phyloP scores from a whole-genome alignment of 2,888 invertebrate genomes.

The Limnephilus auricula region DNA sequence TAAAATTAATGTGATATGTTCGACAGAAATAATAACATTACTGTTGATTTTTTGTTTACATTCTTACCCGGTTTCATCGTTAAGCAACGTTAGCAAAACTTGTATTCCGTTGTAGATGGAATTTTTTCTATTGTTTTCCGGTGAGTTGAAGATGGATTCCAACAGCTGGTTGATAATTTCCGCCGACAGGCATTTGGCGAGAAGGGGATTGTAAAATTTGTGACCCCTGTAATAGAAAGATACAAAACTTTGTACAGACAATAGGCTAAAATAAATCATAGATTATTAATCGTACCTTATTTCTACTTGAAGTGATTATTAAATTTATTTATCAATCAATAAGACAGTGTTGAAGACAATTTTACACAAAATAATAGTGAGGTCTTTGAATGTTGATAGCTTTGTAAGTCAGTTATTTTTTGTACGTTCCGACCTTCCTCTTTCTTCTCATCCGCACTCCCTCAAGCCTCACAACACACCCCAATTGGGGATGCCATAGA shows the following conservation, averaged over 20 bases:
- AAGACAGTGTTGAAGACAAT: not conserved
- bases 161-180: constrained; percentile 84
- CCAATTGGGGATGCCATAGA: no score
- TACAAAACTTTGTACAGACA: constrained; percentile 11
- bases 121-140: constrained; percentile 81
- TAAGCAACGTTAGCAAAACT: constrained; percentile 85
- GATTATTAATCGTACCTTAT: not conserved
- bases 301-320: not conserved
- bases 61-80: constrained; percentile 65
- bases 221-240: constrained; percentile 45
- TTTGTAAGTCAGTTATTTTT: no score
- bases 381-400: no score
- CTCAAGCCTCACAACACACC: no score
- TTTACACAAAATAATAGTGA: not conserved
- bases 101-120: constrained; percentile 88
- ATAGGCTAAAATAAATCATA: constrained; percentile 11
- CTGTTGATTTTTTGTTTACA: constrained; percentile 25
- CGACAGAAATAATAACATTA: not conserved
- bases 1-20: no score
- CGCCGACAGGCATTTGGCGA: constrained; percentile 53
- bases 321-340: not conserved
- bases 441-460: no score
- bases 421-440: not conserved
- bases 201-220: constrained; percentile 49
- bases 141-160: constrained; percentile 82